Base-by-base conservation (phyloP, 2,888 invertebrate species). In the Masnerella sp. region DNA sequence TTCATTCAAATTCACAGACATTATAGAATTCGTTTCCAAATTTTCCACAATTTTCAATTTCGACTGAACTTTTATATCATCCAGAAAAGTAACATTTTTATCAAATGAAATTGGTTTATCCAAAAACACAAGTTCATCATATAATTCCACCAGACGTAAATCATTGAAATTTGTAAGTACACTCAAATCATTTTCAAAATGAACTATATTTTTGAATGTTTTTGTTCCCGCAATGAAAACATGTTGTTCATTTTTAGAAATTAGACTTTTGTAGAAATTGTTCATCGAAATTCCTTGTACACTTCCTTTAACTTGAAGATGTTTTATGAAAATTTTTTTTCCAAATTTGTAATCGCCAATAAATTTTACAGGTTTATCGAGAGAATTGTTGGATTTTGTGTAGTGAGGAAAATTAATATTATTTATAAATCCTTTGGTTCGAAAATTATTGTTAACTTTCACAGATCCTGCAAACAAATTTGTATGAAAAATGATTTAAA, bases 1-100 rank as follows among this genome's bases (percentile, higher is more conserved):
- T 34, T 64, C 28, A 1, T 43, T 9, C 14, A 64, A 25, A 36
- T 64, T 15, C 1, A 64, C 15, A 5, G 25, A 34, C 64, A 52
- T 52, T 18, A 64, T 52, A 1, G 43, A 52, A 5, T 32, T 34
- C 1, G 52, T n/a, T 7, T 43, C 11, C n/a, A 64, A 17, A 25
- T n/a, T n/a, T n/a, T n/a, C n/a, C n/a, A n/a, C n/a, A n/a, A n/a
- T n/a, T n/a, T n/a, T n/a, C n/a, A n/a, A 11, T 25, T 1, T 64
- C 17, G 5, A 12, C 5, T n/a, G n/a, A 34, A 64, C 28, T 17
- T 3, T 38, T 25, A 64, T 12, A 36, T 43, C 52, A 20, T 64
- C 40, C 5, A 43, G 25, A 38, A 64, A 64, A 17, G 43, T 40
- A 2, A 64, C 17, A 4, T 40, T 38, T 28, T 38, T 11, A 25